These are phyloP conservation scores for Cyprinodon tularosa DNA, from an alignment of 2,113 vertebrate species.

Conservation along the genomic window DNA sequence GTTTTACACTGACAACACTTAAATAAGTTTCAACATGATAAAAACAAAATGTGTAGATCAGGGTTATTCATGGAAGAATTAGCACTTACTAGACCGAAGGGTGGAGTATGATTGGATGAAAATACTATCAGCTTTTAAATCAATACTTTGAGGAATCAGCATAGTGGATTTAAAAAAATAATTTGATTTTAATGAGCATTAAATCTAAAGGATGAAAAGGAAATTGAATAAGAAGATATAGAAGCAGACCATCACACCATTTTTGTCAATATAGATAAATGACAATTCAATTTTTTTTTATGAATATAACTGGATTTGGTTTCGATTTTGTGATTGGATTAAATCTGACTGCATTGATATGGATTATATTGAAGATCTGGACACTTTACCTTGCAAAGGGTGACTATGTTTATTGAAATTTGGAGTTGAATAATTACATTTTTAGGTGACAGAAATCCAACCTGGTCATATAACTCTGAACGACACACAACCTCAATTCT, in stretches of 20 bases:
- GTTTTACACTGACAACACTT: conserved; percentile 7
- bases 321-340: too few species aligned
- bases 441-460: background rate
- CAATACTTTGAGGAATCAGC: background rate
- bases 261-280: too few species aligned
- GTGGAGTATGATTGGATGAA: background rate
- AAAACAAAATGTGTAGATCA: background rate
- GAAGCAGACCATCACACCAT: too few species aligned
- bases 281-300: too few species aligned
- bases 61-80: background rate
- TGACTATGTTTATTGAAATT: background rate
- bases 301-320: too few species aligned
- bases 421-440: background rate
- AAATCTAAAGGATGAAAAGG: too few species aligned
- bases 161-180: background rate
- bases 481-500: background rate
- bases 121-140: background rate
- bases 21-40: background rate
- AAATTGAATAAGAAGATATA: too few species aligned
- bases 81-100: background rate
- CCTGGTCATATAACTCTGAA: background rate
- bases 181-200: too few species aligned
- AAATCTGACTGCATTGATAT: too few species aligned
- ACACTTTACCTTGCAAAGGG: background rate
- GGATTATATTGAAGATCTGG: background rate